Evolutionary conservation across 2,797 vertebrate genomes (phyloP), one percentile per base, ranked within the genome.

Genomic region (Hemitrygon akajei): DNA sequence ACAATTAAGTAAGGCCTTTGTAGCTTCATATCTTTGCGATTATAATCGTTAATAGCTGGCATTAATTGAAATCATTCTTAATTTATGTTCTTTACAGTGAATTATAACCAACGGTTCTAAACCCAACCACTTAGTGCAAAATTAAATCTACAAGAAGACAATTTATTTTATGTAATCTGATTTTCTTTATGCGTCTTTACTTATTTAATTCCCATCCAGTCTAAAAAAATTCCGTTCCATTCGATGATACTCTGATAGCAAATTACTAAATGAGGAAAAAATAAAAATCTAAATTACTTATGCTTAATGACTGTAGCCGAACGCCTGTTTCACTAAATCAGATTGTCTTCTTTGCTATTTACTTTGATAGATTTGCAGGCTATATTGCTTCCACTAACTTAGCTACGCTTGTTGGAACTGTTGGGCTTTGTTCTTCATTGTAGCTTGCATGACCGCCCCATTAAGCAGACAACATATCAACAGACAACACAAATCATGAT

Each of bases 391-490:
- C 96, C 94, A 95, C 82, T 95, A 97, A 97, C 97, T 97, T 97
- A 96, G 96, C 96, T 95, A 96, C 84, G 94, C 96, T 97, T 96
- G 96, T 97, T 97, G 97, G 96, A 97, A 97, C 94, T 96, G 96
- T 96, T 96, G 95, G 96, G 97, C 97, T 98, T 99, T 99, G 98
- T 99, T 98, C 98, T 97, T 97, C 96, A 95, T 96, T 97, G 97
- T 97, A 97, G 98, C 97, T 97, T 98, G 98, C 97, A 97, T 98
- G 98, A 98, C 98, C 98, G 97, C 97, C 97, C 98, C 98, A 98
- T 99, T 99, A 99, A 97, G 98, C 98, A 98, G 98, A 98, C 97
- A 97, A 97, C 97, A 96, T 98, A 98, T 98, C 97, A 98, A 97
- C 96, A 96, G 97, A 97, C 97, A 97, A 97, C 97, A 97, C 96